Percentiles rank a stretch among this genome's conserved stretches.
phyloP scores from a whole-genome alignment of 2,113 vertebrate genomes.

The Pteruthius melanotis region DNA sequence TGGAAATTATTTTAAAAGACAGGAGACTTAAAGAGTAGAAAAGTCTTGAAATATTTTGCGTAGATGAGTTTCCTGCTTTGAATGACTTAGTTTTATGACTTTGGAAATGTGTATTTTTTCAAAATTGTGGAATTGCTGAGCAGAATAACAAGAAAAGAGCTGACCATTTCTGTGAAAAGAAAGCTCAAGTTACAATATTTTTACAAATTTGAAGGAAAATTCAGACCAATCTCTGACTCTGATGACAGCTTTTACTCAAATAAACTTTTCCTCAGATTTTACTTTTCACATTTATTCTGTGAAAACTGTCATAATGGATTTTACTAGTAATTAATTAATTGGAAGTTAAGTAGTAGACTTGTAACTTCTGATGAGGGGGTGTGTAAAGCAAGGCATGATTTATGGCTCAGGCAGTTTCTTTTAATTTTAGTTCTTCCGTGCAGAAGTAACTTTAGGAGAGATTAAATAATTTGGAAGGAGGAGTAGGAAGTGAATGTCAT shows the following conservation, averaged over 20 bases:
- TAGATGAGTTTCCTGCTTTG: neutral
- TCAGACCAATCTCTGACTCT: neutral
- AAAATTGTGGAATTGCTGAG: neutral
- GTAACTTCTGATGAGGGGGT: neutral
- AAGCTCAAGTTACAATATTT: neutral
- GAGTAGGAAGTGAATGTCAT: neutral
- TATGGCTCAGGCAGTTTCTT: neutral
- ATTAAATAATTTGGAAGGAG: neutral
- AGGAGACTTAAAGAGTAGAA: neutral
- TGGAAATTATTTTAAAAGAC: neutral
- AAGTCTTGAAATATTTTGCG: neutral
- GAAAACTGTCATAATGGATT: neutral
- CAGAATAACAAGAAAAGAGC: neutral
- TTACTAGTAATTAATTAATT: neutral
- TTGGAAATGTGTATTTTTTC: neutral
- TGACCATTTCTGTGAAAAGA: neutral
- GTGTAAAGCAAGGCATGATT: constrained; percentile 10
- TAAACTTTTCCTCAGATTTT: neutral
- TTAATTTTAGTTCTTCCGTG: neutral
- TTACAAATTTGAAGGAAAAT: neutral
- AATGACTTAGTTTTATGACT: neutral
- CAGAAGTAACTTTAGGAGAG: neutral
- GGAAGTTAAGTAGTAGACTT: neutral
- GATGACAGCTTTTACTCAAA: neutral
- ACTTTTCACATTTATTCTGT: neutral